These are phyloP conservation scores for Taenioides sp. DNA, from an alignment of 2,797 vertebrate genomes.

Conservation along the genomic window DNA sequence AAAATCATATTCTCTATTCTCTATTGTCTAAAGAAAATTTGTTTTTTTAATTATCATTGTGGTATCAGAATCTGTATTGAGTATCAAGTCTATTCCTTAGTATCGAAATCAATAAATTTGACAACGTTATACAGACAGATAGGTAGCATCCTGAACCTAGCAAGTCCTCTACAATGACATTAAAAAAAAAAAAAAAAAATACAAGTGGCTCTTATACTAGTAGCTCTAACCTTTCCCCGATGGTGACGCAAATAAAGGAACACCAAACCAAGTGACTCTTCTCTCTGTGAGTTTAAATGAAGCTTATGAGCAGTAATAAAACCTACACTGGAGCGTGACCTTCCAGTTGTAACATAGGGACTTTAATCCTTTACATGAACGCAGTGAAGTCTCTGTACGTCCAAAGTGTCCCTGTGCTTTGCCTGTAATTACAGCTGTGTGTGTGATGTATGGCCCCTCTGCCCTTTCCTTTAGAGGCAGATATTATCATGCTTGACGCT, in stretches of 20 bases:
- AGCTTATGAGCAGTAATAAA: conserved; percentile 3
- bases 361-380: conserved; percentile 48
- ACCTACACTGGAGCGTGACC: background rate
- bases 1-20: no score
- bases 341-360: conserved; percentile 1
- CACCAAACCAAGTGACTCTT: background rate
- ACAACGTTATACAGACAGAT: no score
- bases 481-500: conserved; percentile 67
- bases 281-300: background rate
- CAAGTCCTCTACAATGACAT: background rate
- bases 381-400: conserved; percentile 32
- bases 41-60: no score
- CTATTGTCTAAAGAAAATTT: no score
- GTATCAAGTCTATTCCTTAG: no score
- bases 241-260: background rate
- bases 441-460: conserved; percentile 73
- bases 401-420: conserved; percentile 54
- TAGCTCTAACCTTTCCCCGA: conserved; percentile 1
- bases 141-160: background rate
- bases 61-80: no score
- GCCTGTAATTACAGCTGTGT: conserved; percentile 59
- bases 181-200: background rate
- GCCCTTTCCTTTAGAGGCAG: conserved; percentile 66
- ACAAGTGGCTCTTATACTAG: background rate
- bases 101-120: no score